Evolutionary conservation across 2,888 invertebrate genomes (phyloP).

Genomic region (Lasioglossum marginatum): DNA sequence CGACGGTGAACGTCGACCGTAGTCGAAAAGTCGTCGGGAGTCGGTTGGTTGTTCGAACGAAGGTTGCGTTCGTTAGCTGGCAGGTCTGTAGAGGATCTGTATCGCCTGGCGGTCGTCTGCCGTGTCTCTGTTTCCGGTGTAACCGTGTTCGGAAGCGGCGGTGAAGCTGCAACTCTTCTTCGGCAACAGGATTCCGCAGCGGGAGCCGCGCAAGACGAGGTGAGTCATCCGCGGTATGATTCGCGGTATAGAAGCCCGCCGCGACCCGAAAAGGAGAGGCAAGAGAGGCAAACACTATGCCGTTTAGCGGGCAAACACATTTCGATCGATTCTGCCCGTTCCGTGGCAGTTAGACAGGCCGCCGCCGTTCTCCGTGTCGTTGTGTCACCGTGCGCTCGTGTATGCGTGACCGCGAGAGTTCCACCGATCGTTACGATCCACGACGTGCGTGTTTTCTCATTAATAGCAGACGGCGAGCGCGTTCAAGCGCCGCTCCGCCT

Average conservation of each 20-base stretch:
- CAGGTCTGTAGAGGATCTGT: conserved; percentile 13
- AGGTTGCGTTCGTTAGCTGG: background rate
- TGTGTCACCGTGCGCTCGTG: conserved; percentile 14
- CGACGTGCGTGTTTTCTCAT: background rate
- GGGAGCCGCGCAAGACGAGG: conserved; percentile 71
- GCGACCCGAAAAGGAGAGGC: background rate
- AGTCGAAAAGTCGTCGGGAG: background rate
- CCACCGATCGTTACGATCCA: conserved; percentile 18
- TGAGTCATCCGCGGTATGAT: conserved; percentile 56
- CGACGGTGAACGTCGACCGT: background rate
- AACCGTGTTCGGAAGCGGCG: conserved; percentile 50
- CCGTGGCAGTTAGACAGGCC: conserved; percentile 38
- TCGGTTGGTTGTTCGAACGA: background rate
- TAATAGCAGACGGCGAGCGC: background rate
- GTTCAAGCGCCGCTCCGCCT: background rate
- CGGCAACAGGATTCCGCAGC: conserved; percentile 76
- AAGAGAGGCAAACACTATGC: background rate
- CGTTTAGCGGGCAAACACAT: conserved; percentile 14
- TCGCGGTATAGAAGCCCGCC: background rate
- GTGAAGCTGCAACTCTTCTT: conserved; percentile 82
- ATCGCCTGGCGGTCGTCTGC: conserved; percentile 18
- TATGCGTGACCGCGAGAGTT: conserved; percentile 18
- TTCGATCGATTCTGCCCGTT: conserved; percentile 63
- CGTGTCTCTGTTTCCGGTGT: conserved; percentile 50
- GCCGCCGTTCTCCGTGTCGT: conserved; percentile 14